Evolutionary conservation across 2,888 invertebrate genomes (phyloP).

Genomic region (Aspidiotus destructor): DNA sequence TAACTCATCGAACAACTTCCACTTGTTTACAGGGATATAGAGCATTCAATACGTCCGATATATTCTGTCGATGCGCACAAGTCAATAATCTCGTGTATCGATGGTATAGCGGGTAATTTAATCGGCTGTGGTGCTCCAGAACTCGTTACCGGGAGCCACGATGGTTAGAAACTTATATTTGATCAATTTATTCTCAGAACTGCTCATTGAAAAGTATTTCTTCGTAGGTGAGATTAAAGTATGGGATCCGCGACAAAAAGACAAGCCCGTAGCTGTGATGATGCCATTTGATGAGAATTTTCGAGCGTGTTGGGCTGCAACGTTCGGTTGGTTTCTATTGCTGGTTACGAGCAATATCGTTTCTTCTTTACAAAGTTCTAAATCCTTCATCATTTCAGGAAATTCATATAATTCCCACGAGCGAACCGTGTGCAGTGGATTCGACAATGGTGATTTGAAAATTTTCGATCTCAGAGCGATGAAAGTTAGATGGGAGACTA

Average conservation of each 20-base stretch:
- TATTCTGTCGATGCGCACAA: conserved; percentile 72
- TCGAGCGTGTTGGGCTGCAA: conserved; percentile 88
- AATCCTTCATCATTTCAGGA: conserved; percentile 43
- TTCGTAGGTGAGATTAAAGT: conserved; percentile 57
- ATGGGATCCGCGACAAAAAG: conserved; percentile 89
- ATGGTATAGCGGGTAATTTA: conserved; percentile 72
- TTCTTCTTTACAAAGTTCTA: not conserved
- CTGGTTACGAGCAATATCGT: conserved; percentile 15
- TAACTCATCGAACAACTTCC: not conserved
- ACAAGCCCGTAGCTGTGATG: conserved; percentile 81
- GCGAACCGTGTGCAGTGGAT: conserved; percentile 78
- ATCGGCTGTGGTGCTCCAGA: conserved; percentile 86
- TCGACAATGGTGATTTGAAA: conserved; percentile 93
- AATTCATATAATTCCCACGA: conserved; percentile 81
- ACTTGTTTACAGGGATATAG: conserved; percentile 60
- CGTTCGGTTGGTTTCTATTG: conserved; percentile 53
- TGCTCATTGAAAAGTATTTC: not conserved
- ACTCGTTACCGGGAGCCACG: conserved; percentile 85
- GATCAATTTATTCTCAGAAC: too few relatives aligned
- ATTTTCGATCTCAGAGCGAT: conserved; percentile 81
- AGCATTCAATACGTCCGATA: conserved; percentile 58
- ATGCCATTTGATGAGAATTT: conserved; percentile 60
- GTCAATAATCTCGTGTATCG: conserved; percentile 81
- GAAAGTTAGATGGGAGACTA: conserved; percentile 79
- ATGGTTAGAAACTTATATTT: conserved; percentile 51